phyloP scores from a whole-genome alignment of 2,113 vertebrate genomes.

The Astur gentilis region DNA sequence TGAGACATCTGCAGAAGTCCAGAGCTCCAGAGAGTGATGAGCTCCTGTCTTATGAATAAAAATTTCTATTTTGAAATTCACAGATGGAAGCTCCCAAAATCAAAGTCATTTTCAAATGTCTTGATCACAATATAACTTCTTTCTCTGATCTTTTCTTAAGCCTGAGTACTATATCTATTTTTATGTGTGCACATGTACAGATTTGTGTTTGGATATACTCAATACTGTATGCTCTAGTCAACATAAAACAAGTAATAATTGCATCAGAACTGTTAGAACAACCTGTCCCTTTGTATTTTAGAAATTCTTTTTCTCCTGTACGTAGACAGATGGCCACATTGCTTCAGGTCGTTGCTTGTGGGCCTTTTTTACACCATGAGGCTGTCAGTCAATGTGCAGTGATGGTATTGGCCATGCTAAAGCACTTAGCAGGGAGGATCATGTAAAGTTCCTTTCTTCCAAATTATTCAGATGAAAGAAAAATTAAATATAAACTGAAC shows the following conservation, averaged over 20 bases:
- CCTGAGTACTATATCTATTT: background rate
- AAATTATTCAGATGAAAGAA: background rate
- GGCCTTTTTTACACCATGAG: background rate
- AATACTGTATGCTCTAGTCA: background rate
- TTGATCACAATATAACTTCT: background rate
- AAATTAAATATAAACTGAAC: background rate
- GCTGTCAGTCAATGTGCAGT: background rate
- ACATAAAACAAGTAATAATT: background rate
- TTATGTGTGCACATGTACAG: fast-evolving
- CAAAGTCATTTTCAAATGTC: background rate
- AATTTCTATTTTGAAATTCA: background rate
- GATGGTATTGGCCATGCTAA: background rate
- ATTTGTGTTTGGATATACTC: background rate
- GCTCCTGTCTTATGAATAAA: background rate
- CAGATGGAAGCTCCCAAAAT: background rate
- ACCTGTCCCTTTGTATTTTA: background rate
- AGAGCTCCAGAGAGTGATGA: background rate
- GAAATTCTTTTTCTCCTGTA: background rate
- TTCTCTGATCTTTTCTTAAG: background rate
- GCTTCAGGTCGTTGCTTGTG: background rate
- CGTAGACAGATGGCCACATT: background rate
- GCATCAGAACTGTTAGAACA: background rate
- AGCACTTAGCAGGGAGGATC: background rate
- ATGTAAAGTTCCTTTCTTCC: background rate
- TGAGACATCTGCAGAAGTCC: background rate